Evolutionary conservation across 2,113 vertebrate species (phyloP).

Genomic region (Gambusia holbrooki): DNA sequence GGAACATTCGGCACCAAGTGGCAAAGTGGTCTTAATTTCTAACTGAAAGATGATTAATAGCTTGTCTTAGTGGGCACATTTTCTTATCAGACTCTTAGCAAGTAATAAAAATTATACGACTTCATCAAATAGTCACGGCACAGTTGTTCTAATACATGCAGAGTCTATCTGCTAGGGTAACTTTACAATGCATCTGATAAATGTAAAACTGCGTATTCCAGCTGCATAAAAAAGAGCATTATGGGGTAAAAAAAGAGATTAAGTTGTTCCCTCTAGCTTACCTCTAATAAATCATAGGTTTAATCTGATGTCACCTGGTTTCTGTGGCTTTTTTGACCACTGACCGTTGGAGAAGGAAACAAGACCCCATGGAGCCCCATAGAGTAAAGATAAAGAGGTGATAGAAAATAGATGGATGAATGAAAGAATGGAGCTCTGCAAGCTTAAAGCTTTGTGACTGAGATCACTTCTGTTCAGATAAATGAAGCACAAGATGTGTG

Average conservation of each 20-base stretch:
- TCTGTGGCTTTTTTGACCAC: not conserved
- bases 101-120: not conserved
- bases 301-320: not conserved
- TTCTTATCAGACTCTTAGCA: not conserved
- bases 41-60: not conserved
- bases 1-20: not conserved
- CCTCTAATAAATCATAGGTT: too few species aligned
- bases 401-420: not conserved
- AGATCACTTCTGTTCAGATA: conserved; percentile 44
- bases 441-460: conserved; percentile 24
- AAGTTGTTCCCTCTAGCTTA: too few species aligned
- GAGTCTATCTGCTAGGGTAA: too few species aligned
- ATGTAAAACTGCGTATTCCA: not conserved
- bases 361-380: not conserved
- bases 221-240: too few species aligned
- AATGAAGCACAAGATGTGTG: conserved; percentile 22
- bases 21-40: not conserved
- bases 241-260: too few species aligned
- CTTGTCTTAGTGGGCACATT: not conserved
- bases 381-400: not conserved
- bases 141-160: not conserved
- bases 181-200: too few species aligned
- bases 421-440: not conserved
- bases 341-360: not conserved
- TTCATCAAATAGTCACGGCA: not conserved